Conservation (phyloP, 2,888 invertebrate genomes). For the Mesorhabditis sp. region DNA sequence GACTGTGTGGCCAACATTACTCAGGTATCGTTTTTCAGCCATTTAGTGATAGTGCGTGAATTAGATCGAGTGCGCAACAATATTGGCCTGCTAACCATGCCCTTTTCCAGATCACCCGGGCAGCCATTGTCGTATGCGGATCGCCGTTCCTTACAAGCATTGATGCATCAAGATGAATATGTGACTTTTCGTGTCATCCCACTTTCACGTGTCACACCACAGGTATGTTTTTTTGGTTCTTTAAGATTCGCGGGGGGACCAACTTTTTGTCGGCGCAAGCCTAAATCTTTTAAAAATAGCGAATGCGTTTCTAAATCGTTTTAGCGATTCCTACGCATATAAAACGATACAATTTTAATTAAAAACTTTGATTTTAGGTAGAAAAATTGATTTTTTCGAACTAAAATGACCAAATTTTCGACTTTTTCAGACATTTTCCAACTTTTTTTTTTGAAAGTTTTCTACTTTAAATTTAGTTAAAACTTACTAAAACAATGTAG, state of each 20-base stretch:
- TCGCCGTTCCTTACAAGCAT: constrained; percentile 48
- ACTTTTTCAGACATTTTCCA: too few species aligned
- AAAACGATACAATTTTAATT: constrained; percentile 6
- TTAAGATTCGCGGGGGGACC: too few species aligned
- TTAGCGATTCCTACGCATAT: background rate
- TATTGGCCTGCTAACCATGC: background rate
- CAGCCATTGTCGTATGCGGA: constrained; percentile 44
- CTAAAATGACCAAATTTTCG: too few species aligned
- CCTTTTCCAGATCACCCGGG: constrained; percentile 22
- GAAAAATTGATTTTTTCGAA: too few species aligned
- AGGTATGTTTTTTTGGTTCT: constrained; percentile 19
- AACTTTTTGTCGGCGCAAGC: too few species aligned
- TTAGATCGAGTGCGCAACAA: background rate
- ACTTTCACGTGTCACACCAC: constrained; percentile 53
- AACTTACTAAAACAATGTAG: too few species aligned
- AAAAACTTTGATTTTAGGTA: constrained; percentile 9
- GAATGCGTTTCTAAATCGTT: too few species aligned
- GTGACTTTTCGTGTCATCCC: constrained; percentile 50
- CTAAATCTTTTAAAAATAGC: background rate
- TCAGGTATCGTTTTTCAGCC: constrained; percentile 9
- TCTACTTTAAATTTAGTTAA: too few species aligned
- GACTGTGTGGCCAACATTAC: constrained; percentile 47
- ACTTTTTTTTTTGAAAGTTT: too few species aligned
- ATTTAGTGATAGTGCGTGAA: background rate
- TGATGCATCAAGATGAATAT: constrained; percentile 55